Conservation (phyloP, 2,113 vertebrate species). For the Chamaetylas fuelleborni region DNA sequence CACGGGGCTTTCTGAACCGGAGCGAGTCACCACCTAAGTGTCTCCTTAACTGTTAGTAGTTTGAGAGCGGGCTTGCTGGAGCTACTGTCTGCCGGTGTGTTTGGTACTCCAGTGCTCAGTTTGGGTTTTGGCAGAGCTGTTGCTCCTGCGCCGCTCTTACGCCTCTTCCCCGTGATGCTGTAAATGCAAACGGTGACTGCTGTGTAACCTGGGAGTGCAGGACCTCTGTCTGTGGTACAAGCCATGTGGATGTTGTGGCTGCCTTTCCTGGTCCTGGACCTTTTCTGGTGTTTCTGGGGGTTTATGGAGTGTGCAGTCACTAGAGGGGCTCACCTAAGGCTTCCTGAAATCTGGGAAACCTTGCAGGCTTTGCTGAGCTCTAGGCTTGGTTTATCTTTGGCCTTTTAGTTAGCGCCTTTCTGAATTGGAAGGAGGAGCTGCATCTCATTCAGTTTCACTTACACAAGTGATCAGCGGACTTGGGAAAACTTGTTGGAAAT, state of each 20-base stretch:
- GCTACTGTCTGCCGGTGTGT: neutral
- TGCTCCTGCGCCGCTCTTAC: rapidly evolving
- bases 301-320: rapidly evolving
- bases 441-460: neutral
- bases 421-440: neutral
- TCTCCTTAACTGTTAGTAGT: rapidly evolving
- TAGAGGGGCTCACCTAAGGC: rapidly evolving
- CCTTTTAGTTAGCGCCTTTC: neutral
- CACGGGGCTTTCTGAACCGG: rapidly evolving
- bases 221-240: neutral
- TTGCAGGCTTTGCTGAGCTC: neutral
- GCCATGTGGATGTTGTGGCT: rapidly evolving
- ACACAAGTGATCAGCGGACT: rapidly evolving
- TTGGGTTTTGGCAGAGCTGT: neutral
- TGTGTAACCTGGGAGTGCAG: rapidly evolving
- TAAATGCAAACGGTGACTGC: rapidly evolving
- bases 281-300: neutral
- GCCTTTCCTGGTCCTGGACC: neutral
- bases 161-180: rapidly evolving
- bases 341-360: neutral
- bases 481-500: neutral
- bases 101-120: rapidly evolving
- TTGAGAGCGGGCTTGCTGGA: rapidly evolving
- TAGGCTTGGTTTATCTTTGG: neutral
- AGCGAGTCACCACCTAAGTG: rapidly evolving